Conservation (phyloP, 1,140 invertebrate species). For the Musca domestica region DNA sequence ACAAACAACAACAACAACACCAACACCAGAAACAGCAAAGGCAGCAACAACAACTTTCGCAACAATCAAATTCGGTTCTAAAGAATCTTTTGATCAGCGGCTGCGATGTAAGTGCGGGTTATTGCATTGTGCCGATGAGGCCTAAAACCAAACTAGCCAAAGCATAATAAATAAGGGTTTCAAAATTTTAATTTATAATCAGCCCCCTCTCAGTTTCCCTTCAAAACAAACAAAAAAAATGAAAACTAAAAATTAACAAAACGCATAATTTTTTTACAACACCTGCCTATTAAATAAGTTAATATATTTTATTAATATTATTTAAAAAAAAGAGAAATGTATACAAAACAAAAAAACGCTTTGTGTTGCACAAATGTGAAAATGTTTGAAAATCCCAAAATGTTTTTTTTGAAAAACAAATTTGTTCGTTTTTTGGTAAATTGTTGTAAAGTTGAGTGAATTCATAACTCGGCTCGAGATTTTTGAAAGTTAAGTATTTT, state of each 20-base stretch:
- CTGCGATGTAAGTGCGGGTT: slow-evolving; percentile 86
- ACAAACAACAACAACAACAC: slow-evolving; percentile 34
- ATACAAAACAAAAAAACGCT: too few species aligned
- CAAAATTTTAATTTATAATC: too few species aligned
- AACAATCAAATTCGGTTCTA: slow-evolving; percentile 62
- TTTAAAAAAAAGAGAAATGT: background rate
- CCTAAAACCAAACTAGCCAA: slow-evolving; percentile 53
- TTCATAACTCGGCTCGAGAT: too few species aligned
- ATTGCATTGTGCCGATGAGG: slow-evolving; percentile 74
- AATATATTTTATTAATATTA: slow-evolving; percentile 5
- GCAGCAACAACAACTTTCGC: slow-evolving; percentile 37
- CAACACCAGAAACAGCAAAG: too few species aligned
- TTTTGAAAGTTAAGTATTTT: too few species aligned
- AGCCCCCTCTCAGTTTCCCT: background rate
- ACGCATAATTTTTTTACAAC: slow-evolving; percentile 19
- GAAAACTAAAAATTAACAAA: background rate
- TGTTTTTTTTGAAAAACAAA: too few species aligned
- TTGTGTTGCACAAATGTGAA: too few species aligned
- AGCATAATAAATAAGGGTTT: slow-evolving; percentile 36
- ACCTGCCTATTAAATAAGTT: slow-evolving; percentile 27
- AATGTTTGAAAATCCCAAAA: too few species aligned
- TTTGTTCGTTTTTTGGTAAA: too few species aligned
- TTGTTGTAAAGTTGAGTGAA: too few species aligned
- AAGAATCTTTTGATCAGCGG: slow-evolving; percentile 90
- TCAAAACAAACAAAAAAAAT: background rate